phyloP scores from a whole-genome alignment of 1,140 invertebrate genomes.

The Armadillidium nasatum region DNA sequence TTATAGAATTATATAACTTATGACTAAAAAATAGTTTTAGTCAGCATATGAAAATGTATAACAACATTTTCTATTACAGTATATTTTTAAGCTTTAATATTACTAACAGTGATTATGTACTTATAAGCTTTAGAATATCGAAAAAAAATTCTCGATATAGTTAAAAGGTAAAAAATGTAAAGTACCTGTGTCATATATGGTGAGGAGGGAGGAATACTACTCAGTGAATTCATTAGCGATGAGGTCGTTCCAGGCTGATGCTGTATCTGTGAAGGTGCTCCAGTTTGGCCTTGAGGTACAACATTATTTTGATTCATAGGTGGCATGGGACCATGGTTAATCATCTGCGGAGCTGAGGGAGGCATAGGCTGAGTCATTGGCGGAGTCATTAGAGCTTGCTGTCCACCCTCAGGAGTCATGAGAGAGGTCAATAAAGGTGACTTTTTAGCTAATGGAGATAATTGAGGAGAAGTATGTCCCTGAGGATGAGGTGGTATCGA shows the following conservation, averaged over 20 bases:
- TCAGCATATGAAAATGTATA: too few relatives aligned
- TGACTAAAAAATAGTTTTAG: too few relatives aligned
- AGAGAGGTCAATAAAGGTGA: slow-evolving; percentile 32
- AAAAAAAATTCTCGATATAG: too few relatives aligned
- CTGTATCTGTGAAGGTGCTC: slow-evolving; percentile 25
- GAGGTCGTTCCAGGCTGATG: slow-evolving; percentile 35
- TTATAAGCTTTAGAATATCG: too few relatives aligned
- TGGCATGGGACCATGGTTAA: slow-evolving; percentile 43
- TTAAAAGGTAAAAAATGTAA: not conserved
- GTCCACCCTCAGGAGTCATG: slow-evolving; percentile 25
- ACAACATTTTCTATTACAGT: too few relatives aligned
- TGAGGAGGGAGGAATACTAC: slow-evolving; percentile 36
- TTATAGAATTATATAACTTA: too few relatives aligned
- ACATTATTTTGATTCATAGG: slow-evolving; percentile 49
- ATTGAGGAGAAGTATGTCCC: slow-evolving; percentile 45
- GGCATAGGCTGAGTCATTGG: slow-evolving; percentile 46
- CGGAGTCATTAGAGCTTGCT: slow-evolving; percentile 52
- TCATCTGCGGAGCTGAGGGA: slow-evolving; percentile 47
- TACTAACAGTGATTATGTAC: too few relatives aligned
- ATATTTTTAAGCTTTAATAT: too few relatives aligned
- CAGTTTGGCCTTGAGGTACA: slow-evolving; percentile 34
- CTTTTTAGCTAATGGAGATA: slow-evolving; percentile 49
- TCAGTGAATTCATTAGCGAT: slow-evolving; percentile 35
- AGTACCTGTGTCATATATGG: slow-evolving; percentile 46
- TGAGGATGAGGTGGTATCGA: slow-evolving; percentile 29